Conservation (phyloP, 37 sponge, comb jelly and placozoan species). For the Spongilla lacustris region DNA sequence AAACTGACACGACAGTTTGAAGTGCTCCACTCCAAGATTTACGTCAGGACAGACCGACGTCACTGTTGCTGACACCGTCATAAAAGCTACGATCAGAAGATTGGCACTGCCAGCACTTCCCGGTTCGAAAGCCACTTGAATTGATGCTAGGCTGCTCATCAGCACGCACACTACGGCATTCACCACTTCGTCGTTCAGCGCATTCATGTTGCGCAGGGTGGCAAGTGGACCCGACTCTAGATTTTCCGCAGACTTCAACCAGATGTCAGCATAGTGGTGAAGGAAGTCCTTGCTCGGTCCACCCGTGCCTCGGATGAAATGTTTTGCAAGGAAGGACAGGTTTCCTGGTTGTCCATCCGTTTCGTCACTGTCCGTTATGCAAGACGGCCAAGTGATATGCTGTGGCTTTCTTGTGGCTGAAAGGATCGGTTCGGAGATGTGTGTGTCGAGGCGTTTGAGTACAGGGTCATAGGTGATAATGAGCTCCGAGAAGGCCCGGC, state of each 20-base stretch:
- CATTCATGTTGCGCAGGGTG: neutral
- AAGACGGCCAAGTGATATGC: too few relatives aligned
- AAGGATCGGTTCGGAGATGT: neutral
- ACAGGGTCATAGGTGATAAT: constrained; percentile 4
- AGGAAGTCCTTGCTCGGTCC: neutral
- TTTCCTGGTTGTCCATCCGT: neutral
- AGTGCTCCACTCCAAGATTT: neutral
- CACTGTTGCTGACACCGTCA: constrained; percentile 9
- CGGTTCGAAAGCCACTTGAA: constrained; percentile 6
- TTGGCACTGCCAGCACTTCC: neutral
- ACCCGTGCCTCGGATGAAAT: neutral
- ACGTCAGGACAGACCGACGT: neutral
- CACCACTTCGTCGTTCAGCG: neutral
- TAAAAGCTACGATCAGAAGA: constrained; percentile 3
- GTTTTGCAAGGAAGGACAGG: constrained; percentile 11
- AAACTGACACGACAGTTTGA: constrained; percentile 5
- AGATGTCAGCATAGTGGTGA: neutral
- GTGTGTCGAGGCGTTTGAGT: neutral
- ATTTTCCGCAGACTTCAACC: neutral
- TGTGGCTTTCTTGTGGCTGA: neutral
- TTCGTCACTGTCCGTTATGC: neutral
- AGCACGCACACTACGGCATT: neutral
- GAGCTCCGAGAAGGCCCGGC: neutral
- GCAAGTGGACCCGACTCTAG: neutral
- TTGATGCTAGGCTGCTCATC: constrained; percentile 4